Evolutionary conservation across 2,888 invertebrate genomes (phyloP), one percentile per base, ranked within the genome.

Genomic region (Tiphia femorata): DNA sequence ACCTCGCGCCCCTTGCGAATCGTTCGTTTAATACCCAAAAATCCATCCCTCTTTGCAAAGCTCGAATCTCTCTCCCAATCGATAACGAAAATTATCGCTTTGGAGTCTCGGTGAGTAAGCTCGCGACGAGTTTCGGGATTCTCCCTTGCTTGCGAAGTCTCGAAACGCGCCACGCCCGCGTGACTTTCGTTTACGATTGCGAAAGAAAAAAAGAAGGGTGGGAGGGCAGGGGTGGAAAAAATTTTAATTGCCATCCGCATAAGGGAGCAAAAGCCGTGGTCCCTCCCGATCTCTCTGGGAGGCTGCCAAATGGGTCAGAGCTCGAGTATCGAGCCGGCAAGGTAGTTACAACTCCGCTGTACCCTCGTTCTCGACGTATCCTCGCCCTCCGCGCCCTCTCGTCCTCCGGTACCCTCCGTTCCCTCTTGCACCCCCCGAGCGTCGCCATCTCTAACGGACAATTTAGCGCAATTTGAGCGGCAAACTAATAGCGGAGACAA

Each of bases 271-370:
- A n/a, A n/a, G n/a, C n/a, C n/a, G n/a, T n/a, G n/a, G n/a, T n/a
- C n/a, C n/a, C n/a, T n/a, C n/a, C 61, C 43, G 55, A 55, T 53
- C 69, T 75, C n/a, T n/a, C 73, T 78, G 79, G 78, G 79, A 75
- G 65, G 52, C 41, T 80, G 80, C 81, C 79, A 81, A 81, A 80
- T 81, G 71, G 80, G 79, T 81, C 80, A 80, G 74, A 78, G 73
- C 73, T 72, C 68, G 75, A n/a, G n/a, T 68, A 64, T 69, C 56
- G 72, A 67, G 63, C 68, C 49, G 61, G 48, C 59, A 60, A 46
- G 58, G 50, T 43, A 41, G 48, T 47, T 50, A 64, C 57, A 52
- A 46, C 53, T 48, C 54, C 33, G 56, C 58, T 63, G 62, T 66
- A 57, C 49, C 50, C 40, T 23, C 40, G 44, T 42, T 21, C 42